Base-by-base conservation (phyloP, 2,113 vertebrate species). In the Papio anubis region DNA sequence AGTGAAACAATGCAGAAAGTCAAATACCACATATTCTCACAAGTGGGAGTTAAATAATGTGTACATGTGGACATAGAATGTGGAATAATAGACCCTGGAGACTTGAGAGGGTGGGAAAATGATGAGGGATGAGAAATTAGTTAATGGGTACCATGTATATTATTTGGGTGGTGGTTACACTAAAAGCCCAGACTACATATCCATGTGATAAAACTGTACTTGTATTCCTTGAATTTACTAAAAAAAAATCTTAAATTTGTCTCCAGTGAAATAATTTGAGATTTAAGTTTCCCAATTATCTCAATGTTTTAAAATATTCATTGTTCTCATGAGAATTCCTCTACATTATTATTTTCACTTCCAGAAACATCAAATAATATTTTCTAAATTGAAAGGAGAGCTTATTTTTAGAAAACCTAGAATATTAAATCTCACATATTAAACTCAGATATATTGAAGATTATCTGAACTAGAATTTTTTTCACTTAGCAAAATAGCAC, bases 221-320 rank as follows among this genome's bases (percentile, higher is more conserved):
- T 64, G 2, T 30, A 64, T 30, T 12, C 61, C 5, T 64, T 64
- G 61, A 64, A 64, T 64, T 64, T 64, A 68, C 13, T 45, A 45
- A 66, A 30, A 35, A 35, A 68, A 84, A 93, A 93, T 70, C 35
- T 35, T 95, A 68, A 83, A 75, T 83, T 61, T 79, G 7, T 90
- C 68, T 96, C 48, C 25, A 88, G 64, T 78, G 40, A 90, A 43
- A 94, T 50, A n/a, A 23, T 80, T 91, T 90, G n/a, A 87, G 95
- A 70, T 90, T 84, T 88, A 83, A 80, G 38, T 86, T 97, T 79
- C 59, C 73, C 38, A 83, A 45, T 68, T 93, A 90, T 35, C 18
- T 25, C 68, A 94, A 14, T 75, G 35, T 90, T 87, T 90, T 57
- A 35, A 93, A 75, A 75, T 61, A n/a, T 70, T 79, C 38, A 64